Conservation (phyloP, 1,140 invertebrate species). For the Bombus sibiricus region DNA sequence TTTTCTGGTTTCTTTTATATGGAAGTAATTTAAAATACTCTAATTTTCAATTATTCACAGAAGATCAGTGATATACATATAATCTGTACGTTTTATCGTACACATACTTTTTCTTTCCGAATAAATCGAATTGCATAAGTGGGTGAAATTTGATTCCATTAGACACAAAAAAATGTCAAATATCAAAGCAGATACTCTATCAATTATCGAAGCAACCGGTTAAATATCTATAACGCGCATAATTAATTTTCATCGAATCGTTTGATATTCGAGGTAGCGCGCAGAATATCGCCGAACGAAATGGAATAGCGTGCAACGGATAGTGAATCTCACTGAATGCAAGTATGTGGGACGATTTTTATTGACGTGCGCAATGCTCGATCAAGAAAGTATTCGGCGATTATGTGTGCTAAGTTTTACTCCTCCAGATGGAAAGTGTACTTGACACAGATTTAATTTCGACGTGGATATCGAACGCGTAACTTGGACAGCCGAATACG, state of each 20-base stretch:
- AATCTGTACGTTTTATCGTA: no score
- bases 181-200: neutral
- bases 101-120: neutral
- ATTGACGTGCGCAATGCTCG: neutral
- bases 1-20: no score
- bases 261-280: neutral
- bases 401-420: neutral
- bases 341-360: neutral
- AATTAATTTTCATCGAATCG: neutral
- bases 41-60: no score
- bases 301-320: neutral
- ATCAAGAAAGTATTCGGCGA: slow-evolving; percentile 16
- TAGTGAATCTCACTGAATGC: slow-evolving; percentile 14
- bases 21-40: no score
- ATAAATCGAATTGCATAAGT: neutral
- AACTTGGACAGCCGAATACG: neutral
- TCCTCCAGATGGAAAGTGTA: slow-evolving; percentile 1
- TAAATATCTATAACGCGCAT: neutral
- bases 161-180: neutral
- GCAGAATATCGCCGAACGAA: neutral
- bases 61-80: no score
- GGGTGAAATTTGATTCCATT: no score
- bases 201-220: neutral
- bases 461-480: neutral
- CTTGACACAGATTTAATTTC: slow-evolving; percentile 4